A percentile compares a stretch with the other conserved stretches of the same genome.
Conservation (phyloP, 2,113 vertebrate genomes). For the Poecilia latipinna region DNA sequence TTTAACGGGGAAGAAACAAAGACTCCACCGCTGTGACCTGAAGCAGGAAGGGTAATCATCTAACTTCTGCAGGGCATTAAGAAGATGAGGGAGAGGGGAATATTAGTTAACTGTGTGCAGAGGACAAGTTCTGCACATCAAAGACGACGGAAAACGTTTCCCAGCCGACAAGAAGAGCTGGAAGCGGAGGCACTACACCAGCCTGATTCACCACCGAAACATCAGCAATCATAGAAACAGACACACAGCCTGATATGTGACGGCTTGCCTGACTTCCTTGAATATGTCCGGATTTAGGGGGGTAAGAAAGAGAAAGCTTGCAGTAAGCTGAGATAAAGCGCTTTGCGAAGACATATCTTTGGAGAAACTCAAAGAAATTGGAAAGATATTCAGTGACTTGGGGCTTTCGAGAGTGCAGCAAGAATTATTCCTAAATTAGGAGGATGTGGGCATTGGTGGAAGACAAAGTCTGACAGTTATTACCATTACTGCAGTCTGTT, state of each 20-base stretch:
- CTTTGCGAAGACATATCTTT: conserved; percentile 28
- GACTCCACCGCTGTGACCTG: conserved; percentile 52
- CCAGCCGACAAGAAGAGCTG: conserved; percentile 10
- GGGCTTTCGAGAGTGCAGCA: conserved; percentile 38
- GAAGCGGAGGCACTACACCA: conserved; percentile 15
- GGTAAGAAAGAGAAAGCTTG: conserved; percentile 3
- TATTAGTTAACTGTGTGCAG: conserved; percentile 41
- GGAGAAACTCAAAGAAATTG: conserved; percentile 32
- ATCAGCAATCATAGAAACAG: conserved; percentile 24
- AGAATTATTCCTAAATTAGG: conserved; percentile 73
- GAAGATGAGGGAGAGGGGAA: conserved; percentile 7
- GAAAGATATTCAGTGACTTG: conserved; percentile 22
- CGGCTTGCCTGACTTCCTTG: background rate
- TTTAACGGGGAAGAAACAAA: conserved; percentile 29
- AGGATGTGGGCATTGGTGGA: conserved; percentile 63
- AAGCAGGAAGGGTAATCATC: conserved; percentile 57
- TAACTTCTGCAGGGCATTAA: conserved; percentile 29
- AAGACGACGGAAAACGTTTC: conserved; percentile 28
- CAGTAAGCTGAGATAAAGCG: conserved; percentile 33
- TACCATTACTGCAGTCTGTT: conserved; percentile 64
- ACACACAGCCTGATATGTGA: conserved; percentile 1
- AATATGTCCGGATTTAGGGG: conserved; percentile 5
- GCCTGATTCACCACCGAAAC: conserved; percentile 13
- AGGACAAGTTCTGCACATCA: conserved; percentile 27
- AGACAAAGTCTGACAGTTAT: conserved; percentile 69